These are phyloP conservation scores for Gopherus flavomarginatus DNA, from an alignment of 2,113 vertebrate genomes.

Conservation along the genomic window DNA sequence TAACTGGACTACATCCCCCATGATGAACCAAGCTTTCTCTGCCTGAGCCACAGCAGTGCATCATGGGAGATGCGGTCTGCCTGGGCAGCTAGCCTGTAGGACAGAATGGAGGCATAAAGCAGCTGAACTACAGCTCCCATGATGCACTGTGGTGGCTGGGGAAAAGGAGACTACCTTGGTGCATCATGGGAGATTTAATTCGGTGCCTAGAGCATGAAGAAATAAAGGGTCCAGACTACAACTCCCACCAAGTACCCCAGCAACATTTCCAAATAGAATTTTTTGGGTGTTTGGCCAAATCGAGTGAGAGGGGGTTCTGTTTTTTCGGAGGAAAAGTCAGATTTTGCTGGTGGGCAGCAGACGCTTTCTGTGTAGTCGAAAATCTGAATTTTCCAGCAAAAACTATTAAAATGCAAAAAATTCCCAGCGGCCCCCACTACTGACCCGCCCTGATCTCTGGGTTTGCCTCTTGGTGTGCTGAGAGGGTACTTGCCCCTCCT, in stretches of 20 bases:
- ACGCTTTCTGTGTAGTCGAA: not conserved
- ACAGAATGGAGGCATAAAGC: not conserved
- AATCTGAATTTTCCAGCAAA: not conserved
- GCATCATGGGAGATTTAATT: not conserved
- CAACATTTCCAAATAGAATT: not conserved
- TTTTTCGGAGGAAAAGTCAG: not conserved
- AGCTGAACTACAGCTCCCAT: not conserved
- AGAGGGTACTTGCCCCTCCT: not conserved
- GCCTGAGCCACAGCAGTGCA: not conserved
- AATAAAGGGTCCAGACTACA: not conserved
- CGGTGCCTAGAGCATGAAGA: not conserved
- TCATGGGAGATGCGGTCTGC: not conserved
- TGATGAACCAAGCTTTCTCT: not conserved
- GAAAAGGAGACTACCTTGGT: not conserved
- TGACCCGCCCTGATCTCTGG: not conserved
- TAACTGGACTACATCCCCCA: not conserved
- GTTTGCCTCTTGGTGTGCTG: not conserved
- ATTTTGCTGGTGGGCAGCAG: not conserved
- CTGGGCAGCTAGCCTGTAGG: not conserved
- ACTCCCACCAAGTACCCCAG: not conserved
- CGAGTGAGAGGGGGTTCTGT: not conserved
- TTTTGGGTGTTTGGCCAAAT: no score
- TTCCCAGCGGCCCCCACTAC: not conserved
- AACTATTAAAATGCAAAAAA: not conserved
- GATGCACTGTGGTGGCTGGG: not conserved